These are phyloP conservation scores for Melikaiella ostensackeni DNA, from an alignment of 2,888 invertebrate genomes.

Conservation along the genomic window DNA sequence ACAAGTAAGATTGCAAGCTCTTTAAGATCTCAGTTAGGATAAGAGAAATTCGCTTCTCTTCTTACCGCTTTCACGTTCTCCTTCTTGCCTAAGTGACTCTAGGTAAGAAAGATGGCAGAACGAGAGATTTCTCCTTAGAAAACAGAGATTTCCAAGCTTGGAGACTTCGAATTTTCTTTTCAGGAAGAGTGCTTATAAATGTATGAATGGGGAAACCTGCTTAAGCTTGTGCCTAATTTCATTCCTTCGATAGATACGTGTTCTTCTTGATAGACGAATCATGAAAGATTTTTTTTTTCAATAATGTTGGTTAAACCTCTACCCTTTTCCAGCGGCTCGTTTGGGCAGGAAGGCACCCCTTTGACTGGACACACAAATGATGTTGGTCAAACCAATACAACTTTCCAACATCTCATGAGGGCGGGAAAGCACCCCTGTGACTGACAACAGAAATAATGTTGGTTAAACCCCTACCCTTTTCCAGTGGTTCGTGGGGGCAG, in stretches of 20 bases:
- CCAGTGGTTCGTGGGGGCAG: no score
- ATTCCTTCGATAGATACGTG: not conserved
- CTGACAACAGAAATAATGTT: no score
- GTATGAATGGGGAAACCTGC: slow-evolving; percentile 3
- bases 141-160: slow-evolving; percentile 9
- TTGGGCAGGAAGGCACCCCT: no score
- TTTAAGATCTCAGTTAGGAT: slow-evolving; percentile 40
- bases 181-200: not conserved
- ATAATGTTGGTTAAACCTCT: no score
- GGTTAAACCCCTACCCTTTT: no score
- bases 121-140: slow-evolving; percentile 15
- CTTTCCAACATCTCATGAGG: no score
- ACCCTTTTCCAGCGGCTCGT: no score
- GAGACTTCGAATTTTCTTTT: slow-evolving; percentile 23
- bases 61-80: slow-evolving; percentile 10
- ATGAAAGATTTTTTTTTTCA: no score
- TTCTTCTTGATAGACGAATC: no score
- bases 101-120: slow-evolving; percentile 18
- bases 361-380: no score
- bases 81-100: slow-evolving; percentile 22
- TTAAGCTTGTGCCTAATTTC: slow-evolving; percentile 6
- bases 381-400: no score
- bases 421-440: no score
- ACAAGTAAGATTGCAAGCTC: slow-evolving; percentile 28
- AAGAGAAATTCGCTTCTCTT: slow-evolving; percentile 18